Evolutionary conservation across 2,797 vertebrate genomes (phyloP), one percentile per base, ranked within the genome.

Genomic region (Cichlasoma orientale): DNA sequence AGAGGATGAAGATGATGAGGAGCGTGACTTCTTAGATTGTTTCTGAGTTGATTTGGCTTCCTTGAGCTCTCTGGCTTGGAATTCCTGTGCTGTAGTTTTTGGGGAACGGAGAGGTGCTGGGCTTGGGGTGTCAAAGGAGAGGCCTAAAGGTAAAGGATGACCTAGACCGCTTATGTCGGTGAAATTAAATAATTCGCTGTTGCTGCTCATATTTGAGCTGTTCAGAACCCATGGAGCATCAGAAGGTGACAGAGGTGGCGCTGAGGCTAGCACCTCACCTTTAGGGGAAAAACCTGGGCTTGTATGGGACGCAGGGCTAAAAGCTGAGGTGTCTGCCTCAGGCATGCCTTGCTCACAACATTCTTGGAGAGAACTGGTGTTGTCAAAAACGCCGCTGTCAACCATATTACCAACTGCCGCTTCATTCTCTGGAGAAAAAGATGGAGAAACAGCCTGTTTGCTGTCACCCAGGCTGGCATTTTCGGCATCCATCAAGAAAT

Each of bases 221-320:
- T 92, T 93, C 7, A 92, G 79, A n/a, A 91, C 78, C 94, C 94
- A 96, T 1, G 92, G 91, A 14, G 85, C 83, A 70, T 95, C 93
- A 11, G 95, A 94, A 1, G 93, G 94, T 1, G 93, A 93, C 18
- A 95, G 90, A 14, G 94, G 94, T 1, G 94, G 94, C 1, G 94
- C 95, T 0, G 95, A 93, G 38, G 95, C 94, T 13, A 93, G 14
- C 68, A 93, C 79, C 58, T 90, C 86, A 2, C 27, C 47, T 75
- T 75, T 68, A 0, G 66, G 36, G 10, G 86, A 78, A 21, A 66
- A 2, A 8, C 47, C 59, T 1, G 78, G 72, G 56, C 89, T 90
- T 5, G 84, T 50, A 54, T 86, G 77, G 5, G 89, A 87, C 38
- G 84, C 72, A 0, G 89, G 85, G 71, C 87, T 91, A 73, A 93